A percentile compares a stretch with the other conserved stretches of the same genome.
Conservation (phyloP, 2,888 invertebrate genomes). For the Chrysodeixis includens region DNA sequence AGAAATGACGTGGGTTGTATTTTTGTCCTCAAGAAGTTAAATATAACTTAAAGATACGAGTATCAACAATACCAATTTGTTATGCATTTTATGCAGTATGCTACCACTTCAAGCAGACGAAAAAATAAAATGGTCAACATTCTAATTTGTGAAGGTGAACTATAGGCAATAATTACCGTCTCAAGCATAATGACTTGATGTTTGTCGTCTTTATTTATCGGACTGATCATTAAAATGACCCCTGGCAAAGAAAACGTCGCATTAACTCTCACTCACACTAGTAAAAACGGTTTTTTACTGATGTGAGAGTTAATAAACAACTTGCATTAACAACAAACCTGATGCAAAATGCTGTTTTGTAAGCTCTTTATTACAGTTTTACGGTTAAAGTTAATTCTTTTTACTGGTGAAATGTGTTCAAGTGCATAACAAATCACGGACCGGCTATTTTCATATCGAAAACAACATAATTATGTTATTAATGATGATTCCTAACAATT, state of each 20-base stretch:
- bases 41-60: too few species aligned
- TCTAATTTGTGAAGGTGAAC: background rate
- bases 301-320: background rate
- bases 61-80: too few species aligned
- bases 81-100: background rate
- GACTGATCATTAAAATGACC: background rate
- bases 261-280: background rate
- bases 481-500: constrained; percentile 2
- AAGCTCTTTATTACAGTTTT: background rate
- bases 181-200: too few species aligned
- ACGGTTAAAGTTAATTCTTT: background rate
- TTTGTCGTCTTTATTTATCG: background rate
- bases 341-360: background rate
- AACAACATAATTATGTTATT: constrained; percentile 1
- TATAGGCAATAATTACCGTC: background rate
- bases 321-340: background rate
- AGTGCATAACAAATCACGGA: background rate
- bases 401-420: background rate
- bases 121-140: background rate
- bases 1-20: background rate
- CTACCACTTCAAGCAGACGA: background rate
- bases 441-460: background rate
- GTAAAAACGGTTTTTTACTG: background rate
- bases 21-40: background rate
- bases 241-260: background rate